These are phyloP conservation scores for Phalacrocorax carbo DNA, from an alignment of 2,113 vertebrate species.

Conservation along the genomic window DNA sequence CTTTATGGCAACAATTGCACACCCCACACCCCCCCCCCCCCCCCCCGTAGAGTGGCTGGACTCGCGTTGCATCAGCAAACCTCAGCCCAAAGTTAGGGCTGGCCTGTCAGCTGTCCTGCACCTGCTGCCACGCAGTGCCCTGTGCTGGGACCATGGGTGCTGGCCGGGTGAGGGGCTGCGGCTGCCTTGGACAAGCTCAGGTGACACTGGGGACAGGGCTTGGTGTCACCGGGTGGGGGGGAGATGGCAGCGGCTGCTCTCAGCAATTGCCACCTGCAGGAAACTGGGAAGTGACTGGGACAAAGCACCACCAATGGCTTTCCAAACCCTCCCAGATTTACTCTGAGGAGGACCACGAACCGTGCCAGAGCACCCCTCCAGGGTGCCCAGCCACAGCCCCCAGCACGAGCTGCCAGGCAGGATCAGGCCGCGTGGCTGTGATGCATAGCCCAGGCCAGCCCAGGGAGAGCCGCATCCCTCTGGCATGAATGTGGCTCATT, in stretches of 20 bases:
- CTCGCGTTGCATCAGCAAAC: fast-evolving
- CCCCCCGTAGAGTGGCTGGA: too few relatives aligned
- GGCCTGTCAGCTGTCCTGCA: fast-evolving
- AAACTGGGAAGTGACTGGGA: not conserved
- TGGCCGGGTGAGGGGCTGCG: fast-evolving
- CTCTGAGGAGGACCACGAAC: not conserved
- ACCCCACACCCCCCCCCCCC: too few relatives aligned
- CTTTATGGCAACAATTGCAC: fast-evolving
- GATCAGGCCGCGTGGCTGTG: fast-evolving
- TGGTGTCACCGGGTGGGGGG: fast-evolving
- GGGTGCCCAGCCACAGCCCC: fast-evolving
- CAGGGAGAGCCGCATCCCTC: not conserved
- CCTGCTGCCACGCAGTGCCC: not conserved
- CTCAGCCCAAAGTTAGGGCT: not conserved
- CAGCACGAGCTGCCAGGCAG: not conserved
- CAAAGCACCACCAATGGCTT: not conserved
- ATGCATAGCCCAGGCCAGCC: not conserved
- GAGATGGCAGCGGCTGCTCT: fast-evolving
- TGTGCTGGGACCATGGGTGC: not conserved
- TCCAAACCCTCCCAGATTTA: not conserved
- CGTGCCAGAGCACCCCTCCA: fast-evolving
- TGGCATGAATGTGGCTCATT: fast-evolving
- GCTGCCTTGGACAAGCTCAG: fast-evolving
- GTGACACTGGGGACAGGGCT: not conserved
- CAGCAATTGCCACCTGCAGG: not conserved